Evolutionary conservation across 2,888 invertebrate genomes (phyloP), one percentile per base, ranked within the genome.

Genomic region (Dicyrtoma fusca): DNA sequence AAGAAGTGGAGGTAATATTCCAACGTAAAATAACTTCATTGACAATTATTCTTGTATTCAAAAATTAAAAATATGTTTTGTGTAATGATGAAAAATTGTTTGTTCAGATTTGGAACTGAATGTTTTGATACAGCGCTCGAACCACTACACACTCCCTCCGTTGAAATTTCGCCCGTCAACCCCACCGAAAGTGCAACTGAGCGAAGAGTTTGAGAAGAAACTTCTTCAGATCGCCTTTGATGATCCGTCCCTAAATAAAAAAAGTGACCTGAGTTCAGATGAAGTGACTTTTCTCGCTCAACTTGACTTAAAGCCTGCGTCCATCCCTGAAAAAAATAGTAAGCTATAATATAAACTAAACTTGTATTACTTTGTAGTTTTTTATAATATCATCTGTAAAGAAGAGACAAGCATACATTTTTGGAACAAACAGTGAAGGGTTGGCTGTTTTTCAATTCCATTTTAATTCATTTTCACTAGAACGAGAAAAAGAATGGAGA

Each of bases 401-500:
- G n/a, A n/a, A n/a, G n/a, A n/a, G n/a, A n/a, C n/a, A n/a, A n/a
- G n/a, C n/a, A n/a, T n/a, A n/a, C n/a, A n/a, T n/a, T n/a, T n/a
- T n/a, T n/a, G n/a, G n/a, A n/a, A n/a, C n/a, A n/a, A n/a, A n/a
- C n/a, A n/a, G n/a, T n/a, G n/a, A n/a, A n/a, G n/a, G n/a, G n/a
- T n/a, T n/a, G n/a, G n/a, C n/a, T n/a, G n/a, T n/a, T n/a, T n/a
- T n/a, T n/a, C n/a, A n/a, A n/a, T n/a, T n/a, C n/a, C n/a, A n/a
- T n/a, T n/a, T n/a, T n/a, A n/a, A n/a, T n/a, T n/a, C n/a, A n/a
- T n/a, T 63, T 17, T 17, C 34, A 57, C 8, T 51, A 79, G 79
- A 62, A 23, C 73, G 79, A 19, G 79, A 79, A 75, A 51, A 71
- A 5, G 74, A 74, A 49, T 79, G 79, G 79, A 66, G 77, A 19